Base-by-base conservation (phyloP, 2,888 invertebrate species). In the Tortricodes alternella region DNA sequence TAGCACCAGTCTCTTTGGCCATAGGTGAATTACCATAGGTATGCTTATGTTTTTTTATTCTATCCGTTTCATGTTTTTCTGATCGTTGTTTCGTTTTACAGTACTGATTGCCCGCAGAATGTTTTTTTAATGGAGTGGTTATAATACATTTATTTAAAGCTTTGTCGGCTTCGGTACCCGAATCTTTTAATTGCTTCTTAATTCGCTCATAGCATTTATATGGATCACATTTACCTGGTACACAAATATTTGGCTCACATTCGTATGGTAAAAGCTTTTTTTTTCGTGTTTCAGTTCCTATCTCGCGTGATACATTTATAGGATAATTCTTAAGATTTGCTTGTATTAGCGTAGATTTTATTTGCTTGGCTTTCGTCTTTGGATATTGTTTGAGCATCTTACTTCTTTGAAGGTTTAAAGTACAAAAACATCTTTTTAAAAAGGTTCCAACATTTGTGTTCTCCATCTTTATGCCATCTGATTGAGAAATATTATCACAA, bases 341-440 rank as follows among this genome's bases (percentile, higher is more conserved):
- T 29, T 29, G n/a, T 11, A 5, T 29, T 5, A 2, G 1, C 5
- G 11, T 11, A 29, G 29, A 29, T 29, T 5, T n/a, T 29, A 29
- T n/a, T n/a, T 29, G 11, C 29, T n/a, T 29, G 11, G n/a, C 29
- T 29, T 29, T 29, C 11, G 29, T 18, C 19, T 34, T n/a, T n/a
- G n/a, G 34, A 21, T 13, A 19, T 16, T 7, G 18, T 29, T 46
- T 58, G 18, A 43, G 34, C 21, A 11, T 2, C 13, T 18, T 37
- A 34, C 24, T 21, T 37, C 63, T 65, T 16, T 69, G 68, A 19
- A 70, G 53, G 52, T 63, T 67, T 39, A 73, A 62, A 9, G 70
- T 71, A 60, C 71, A 71, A 58, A 70, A 69, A 58, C 71, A 73
- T 21, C 67, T 64, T 48, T 68, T 71, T 37, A 71, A 53, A 29